Conservation (phyloP, 2,888 invertebrate genomes). For the Sesia bembeciformis region DNA sequence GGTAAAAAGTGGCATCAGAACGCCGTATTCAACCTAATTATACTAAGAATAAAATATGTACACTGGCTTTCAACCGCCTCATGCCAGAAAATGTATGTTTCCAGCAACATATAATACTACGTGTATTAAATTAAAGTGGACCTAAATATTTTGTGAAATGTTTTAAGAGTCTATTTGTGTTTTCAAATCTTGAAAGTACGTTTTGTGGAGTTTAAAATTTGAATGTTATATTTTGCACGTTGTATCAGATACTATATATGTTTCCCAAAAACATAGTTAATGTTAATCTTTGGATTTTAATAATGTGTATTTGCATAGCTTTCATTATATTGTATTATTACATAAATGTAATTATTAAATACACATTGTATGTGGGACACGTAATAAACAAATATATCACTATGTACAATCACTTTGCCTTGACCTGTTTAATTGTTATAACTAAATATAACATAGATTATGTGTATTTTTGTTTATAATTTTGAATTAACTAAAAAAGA, state of each 20-base stretch:
- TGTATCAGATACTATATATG: constrained; percentile 10
- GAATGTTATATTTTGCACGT: constrained; percentile 10
- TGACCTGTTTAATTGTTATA: constrained; percentile 35
- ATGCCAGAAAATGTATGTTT: too few species aligned
- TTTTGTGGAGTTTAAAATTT: constrained; percentile 7
- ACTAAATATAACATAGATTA: constrained; percentile 9
- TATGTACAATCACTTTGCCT: constrained; percentile 43
- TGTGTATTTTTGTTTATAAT: too few species aligned
- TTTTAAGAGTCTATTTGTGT: constrained; percentile 44
- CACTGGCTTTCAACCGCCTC: too few species aligned
- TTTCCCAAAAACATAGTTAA: constrained; percentile 2
- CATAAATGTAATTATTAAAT: neutral
- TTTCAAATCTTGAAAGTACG: constrained; percentile 20
- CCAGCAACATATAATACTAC: neutral
- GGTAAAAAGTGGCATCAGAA: too few species aligned
- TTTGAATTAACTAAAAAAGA: too few species aligned
- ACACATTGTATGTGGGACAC: neutral
- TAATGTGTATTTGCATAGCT: neutral
- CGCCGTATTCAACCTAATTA: too few species aligned
- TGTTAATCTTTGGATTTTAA: neutral
- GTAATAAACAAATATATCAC: constrained; percentile 10
- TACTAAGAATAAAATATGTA: too few species aligned
- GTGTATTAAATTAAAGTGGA: neutral
- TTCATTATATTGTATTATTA: neutral
- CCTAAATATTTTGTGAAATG: constrained; percentile 19